Percentiles rank a stretch among this genome's conserved stretches.
phyloP scores from a whole-genome alignment of 2,797 vertebrate species.

The Odontamblyopus rebecca region DNA sequence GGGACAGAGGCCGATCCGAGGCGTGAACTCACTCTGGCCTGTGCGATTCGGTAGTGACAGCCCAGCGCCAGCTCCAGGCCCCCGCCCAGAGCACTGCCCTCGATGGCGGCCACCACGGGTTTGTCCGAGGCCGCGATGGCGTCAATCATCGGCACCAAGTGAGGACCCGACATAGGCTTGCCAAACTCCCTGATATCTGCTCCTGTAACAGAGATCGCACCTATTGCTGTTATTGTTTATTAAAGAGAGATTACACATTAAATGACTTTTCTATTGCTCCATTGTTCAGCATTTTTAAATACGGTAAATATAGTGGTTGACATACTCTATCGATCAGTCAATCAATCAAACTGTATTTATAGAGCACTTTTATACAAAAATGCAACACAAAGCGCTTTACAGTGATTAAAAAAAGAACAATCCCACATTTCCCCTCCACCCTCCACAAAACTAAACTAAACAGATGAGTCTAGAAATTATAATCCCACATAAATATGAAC shows the following conservation, averaged over 20 bases:
- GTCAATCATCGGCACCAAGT: slow-evolving; percentile 71
- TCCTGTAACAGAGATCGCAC: slow-evolving; percentile 67
- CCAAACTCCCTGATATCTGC: slow-evolving; percentile 86
- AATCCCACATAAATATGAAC: no score
- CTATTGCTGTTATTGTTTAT: neutral
- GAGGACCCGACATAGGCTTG: slow-evolving; percentile 11
- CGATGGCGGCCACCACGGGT: slow-evolving; percentile 90
- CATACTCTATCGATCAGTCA: no score
- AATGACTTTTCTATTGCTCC: neutral
- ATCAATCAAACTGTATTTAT: no score
- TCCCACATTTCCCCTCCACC: no score
- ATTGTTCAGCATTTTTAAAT: no score
- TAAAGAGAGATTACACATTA: neutral
- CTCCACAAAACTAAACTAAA: no score
- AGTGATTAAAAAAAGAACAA: no score
- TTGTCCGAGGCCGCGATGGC: slow-evolving; percentile 83
- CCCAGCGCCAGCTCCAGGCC: slow-evolving; percentile 89
- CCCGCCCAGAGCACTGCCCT: slow-evolving; percentile 87
- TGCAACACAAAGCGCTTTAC: no score
- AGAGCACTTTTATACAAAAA: no score
- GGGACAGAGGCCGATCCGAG: slow-evolving; percentile 21
- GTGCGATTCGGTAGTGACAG: slow-evolving; percentile 90
- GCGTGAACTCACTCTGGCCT: slow-evolving; percentile 76
- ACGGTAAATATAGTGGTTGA: no score
- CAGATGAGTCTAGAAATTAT: no score